These are phyloP conservation scores for Drosophila sordidula DNA, from an alignment of 2,888 invertebrate genomes.

Conservation along the genomic window DNA sequence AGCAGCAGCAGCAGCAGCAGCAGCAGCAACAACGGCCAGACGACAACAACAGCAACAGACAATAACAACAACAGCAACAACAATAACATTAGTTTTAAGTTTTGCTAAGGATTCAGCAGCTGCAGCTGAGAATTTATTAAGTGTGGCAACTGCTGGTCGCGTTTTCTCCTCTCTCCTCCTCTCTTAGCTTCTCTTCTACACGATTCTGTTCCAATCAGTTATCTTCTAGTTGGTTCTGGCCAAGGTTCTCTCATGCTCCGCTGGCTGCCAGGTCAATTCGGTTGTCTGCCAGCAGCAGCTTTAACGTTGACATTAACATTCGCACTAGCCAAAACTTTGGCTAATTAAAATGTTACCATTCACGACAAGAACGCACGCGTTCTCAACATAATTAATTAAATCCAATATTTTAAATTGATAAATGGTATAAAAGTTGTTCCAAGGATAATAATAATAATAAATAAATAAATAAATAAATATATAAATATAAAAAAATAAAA, in stretches of 20 bases:
- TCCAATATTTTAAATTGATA: too few relatives aligned
- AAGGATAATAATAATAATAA: too few relatives aligned
- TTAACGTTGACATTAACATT: not conserved
- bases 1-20: constrained; percentile 11
- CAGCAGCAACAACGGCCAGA: constrained; percentile 11
- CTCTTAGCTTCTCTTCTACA: too few relatives aligned
- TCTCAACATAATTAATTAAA: too few relatives aligned
- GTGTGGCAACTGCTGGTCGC: constrained; percentile 38
- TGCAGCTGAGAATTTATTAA: constrained; percentile 32
- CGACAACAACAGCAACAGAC: constrained; percentile 34
- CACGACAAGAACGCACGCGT: too few relatives aligned
- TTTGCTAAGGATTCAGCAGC: constrained; percentile 27
- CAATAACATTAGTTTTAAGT: constrained; percentile 28
- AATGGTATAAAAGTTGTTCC: too few relatives aligned
- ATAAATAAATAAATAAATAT: too few relatives aligned
- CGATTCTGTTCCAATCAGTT: not conserved
- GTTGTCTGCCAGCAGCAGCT: not conserved
- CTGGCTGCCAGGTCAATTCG: not conserved
- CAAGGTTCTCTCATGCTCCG: too few relatives aligned
- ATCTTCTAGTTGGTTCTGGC: not conserved
- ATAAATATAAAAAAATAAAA: too few relatives aligned
- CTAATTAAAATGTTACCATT: not conserved
- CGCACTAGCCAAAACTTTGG: not conserved
- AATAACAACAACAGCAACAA: constrained; percentile 37
- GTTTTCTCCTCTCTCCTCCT: not conserved